Percentiles rank a stretch among this genome's conserved stretches.
phyloP scores from a whole-genome alignment of 2,797 vertebrate species.

The Rhadinocentrus ornatus region DNA sequence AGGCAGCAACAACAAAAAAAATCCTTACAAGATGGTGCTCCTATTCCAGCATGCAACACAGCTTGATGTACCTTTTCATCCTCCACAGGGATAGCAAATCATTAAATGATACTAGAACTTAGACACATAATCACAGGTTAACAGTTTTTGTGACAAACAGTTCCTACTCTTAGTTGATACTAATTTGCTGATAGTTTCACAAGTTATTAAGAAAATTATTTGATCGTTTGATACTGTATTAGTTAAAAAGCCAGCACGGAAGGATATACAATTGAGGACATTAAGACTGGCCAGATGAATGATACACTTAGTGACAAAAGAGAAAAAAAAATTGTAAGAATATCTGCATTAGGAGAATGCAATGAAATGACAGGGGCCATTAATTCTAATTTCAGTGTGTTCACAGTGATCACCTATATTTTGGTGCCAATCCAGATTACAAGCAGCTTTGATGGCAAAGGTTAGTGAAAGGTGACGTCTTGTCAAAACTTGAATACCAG shows the following conservation, averaged over 20 bases:
- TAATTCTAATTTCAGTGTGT: constrained; percentile 41
- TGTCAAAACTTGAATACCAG: constrained; percentile 70
- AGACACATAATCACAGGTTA: neutral
- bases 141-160: neutral
- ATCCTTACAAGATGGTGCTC: neutral
- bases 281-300: constrained; percentile 13
- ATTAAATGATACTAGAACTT: neutral
- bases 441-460: constrained; percentile 35
- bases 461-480: constrained; percentile 71
- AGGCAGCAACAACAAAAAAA: neutral
- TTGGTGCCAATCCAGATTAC: constrained; percentile 62
- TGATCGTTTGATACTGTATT: neutral
- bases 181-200: neutral
- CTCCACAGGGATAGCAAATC: neutral
- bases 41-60: neutral
- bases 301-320: constrained; percentile 4
- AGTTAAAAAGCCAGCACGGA: neutral
- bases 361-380: constrained; percentile 45
- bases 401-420: constrained; percentile 51
- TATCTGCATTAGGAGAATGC: constrained; percentile 21
- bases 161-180: neutral
- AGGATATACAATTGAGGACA: neutral
- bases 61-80: neutral
- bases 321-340: constrained; percentile 32
- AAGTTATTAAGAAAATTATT: neutral